Evolutionary conservation across 2,113 vertebrate genomes (phyloP).

Genomic region (Pavo muticus): DNA sequence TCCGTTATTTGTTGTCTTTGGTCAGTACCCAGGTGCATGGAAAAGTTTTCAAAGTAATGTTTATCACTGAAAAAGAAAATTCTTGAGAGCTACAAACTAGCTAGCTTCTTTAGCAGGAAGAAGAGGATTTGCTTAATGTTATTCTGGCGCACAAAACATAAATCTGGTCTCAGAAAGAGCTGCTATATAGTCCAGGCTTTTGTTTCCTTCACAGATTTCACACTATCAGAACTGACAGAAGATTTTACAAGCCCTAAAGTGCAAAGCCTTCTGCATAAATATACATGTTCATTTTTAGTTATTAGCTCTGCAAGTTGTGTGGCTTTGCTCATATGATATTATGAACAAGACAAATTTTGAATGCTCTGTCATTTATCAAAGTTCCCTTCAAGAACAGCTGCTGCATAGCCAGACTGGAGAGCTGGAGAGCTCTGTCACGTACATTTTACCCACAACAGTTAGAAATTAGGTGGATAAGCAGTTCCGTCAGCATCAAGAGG

Average conservation of each 20-base stretch:
- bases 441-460: neutral
- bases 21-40: conserved; percentile 65
- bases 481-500: conserved; percentile 28
- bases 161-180: conserved; percentile 40
- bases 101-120: conserved; percentile 59
- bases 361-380: conserved; percentile 19
- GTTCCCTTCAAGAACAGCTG: conserved; percentile 17
- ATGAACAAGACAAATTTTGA: conserved; percentile 20
- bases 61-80: conserved; percentile 57
- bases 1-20: conserved; percentile 63
- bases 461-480: neutral
- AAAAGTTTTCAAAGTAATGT: conserved; percentile 60
- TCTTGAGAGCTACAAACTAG: conserved; percentile 12
- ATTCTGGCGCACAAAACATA: conserved; percentile 57
- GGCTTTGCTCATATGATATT: conserved; percentile 15
- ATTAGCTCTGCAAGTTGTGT: conserved; percentile 7
- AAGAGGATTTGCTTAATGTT: conserved; percentile 62
- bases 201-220: conserved; percentile 9
- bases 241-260: conserved; percentile 33
- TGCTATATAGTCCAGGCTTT: conserved; percentile 11
- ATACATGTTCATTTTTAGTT: neutral
- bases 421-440: neutral
- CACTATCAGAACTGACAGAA: conserved; percentile 24
- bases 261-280: conserved; percentile 26
- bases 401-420: neutral